A percentile compares a stretch with the other conserved stretches of the same genome.
Conservation (phyloP, 2,888 invertebrate species). For the Tolmerus cingulatus region DNA sequence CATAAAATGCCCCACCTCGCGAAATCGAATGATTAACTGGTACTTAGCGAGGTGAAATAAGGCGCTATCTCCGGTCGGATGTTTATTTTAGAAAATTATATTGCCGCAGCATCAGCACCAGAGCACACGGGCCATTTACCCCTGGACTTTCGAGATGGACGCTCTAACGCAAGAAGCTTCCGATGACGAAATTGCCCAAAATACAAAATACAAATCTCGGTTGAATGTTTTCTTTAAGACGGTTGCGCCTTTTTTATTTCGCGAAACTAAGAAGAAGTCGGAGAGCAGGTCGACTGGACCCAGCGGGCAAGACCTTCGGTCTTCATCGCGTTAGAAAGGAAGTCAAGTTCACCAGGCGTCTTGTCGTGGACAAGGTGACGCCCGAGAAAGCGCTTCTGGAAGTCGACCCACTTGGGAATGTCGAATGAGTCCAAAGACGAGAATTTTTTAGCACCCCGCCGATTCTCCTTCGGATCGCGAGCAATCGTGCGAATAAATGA, state of each 20-base stretch:
- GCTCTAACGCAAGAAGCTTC: neutral
- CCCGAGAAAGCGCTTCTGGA: neutral
- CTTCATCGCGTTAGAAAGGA: neutral
- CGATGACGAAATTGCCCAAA: neutral
- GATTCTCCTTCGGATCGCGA: neutral
- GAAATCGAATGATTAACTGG: neutral
- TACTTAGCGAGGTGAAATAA: neutral
- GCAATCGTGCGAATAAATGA: neutral
- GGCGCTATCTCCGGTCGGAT: neutral
- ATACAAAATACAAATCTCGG: neutral
- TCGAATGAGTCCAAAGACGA: neutral
- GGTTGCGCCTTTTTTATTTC: neutral
- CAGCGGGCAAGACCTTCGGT: neutral
- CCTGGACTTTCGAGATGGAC: neutral
- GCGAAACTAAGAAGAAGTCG: neutral
- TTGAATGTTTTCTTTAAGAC: neutral
- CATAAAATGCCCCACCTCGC: neutral
- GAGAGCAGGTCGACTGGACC: neutral
- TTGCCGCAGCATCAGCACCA: neutral
- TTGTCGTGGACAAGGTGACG: neutral
- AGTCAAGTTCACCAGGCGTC: conserved; percentile 19
- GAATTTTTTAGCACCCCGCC: neutral
- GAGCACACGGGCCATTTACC: neutral
- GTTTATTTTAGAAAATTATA: neutral
- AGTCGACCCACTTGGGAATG: neutral